Percentiles rank a stretch among this genome's conserved stretches.
These are phyloP conservation scores for Drosophila eugracilis DNA, from an alignment of 1,140 invertebrate genomes.

Conservation along the genomic window DNA sequence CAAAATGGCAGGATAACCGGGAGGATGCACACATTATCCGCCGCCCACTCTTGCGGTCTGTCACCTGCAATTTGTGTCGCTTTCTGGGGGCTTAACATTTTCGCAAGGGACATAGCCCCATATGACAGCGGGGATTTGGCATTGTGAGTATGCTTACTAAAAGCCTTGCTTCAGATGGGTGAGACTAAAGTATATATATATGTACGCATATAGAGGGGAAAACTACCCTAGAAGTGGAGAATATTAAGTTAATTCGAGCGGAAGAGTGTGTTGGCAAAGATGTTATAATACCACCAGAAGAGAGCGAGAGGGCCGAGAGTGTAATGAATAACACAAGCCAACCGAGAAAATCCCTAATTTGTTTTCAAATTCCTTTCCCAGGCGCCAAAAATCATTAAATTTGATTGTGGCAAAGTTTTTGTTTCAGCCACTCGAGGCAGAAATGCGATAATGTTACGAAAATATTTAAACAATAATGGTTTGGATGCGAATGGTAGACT, in stretches of 20 bases:
- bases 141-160: constrained; percentile 3
- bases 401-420: constrained; percentile 45
- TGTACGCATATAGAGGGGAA: not conserved
- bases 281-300: constrained; percentile 42
- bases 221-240: constrained; percentile 16
- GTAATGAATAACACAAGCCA: constrained; percentile 30
- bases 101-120: constrained; percentile 29
- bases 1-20: constrained; percentile 15
- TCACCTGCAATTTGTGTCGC: constrained; percentile 53
- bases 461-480: constrained; percentile 43
- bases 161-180: not conserved
- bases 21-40: constrained; percentile 14
- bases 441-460: constrained; percentile 31
- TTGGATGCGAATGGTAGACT: constrained; percentile 20
- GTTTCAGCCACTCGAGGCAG: constrained; percentile 23
- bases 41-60: constrained; percentile 39
- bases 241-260: constrained; percentile 44
- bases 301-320: too few relatives aligned
- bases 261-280: constrained; percentile 33
- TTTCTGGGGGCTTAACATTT: constrained; percentile 46
- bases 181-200: too few relatives aligned
- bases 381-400: constrained; percentile 30
- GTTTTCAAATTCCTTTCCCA: constrained; percentile 32
- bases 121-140: constrained; percentile 48
- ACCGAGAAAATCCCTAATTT: constrained; percentile 34